Evolutionary conservation across 2,797 vertebrate species (phyloP), one percentile per base, ranked within the genome.

Genomic region (Muscicapa striata): DNA sequence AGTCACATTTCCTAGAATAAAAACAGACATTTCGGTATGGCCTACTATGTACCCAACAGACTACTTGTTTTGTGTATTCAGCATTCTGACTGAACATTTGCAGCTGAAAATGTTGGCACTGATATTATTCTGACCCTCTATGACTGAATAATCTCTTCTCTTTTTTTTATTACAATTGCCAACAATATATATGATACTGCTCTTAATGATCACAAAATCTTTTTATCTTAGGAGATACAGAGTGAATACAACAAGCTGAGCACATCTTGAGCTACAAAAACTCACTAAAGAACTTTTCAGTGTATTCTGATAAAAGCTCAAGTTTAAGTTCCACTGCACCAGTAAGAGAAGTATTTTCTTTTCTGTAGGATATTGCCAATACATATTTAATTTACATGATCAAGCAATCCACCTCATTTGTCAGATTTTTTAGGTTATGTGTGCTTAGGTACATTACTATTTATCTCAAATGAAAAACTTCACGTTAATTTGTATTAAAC

Each of bases 21-120:
- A 70, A 70, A 11, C 27, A 81, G 46, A 22, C 7, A 49, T 77
- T 85, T 63, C 38, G 11, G 6, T 67, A 34, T 34, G 34, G 21
- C 20, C 40, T 66, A 4, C 16, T 63, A 2, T 1, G 1, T 45
- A 12, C 9, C 8, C 10, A 13, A 9, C 5, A 61, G 6, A 30
- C 8, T 40, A 48, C 58, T 4, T 38, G 6, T 24, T 84, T 84
- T 20, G 15, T 14, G 8, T 23, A 29, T 45, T 93, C 34, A 38
- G 23, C 26, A 52, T 48, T 78, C 51, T 78, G 19, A n/a, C 23
- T 78, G 55, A 87, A 61, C 2, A 21, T 34, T 45, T 84, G 51
- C 20, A 49, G 27, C 19, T 79, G 43, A 69, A 91, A 90, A 83
- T 63, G 40, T 59, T 66, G 57, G 7, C n/a, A 32, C 1, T 80